Evolutionary conservation across 2,113 vertebrate species (phyloP).

Genomic region (Barnardius zonarius): DNA sequence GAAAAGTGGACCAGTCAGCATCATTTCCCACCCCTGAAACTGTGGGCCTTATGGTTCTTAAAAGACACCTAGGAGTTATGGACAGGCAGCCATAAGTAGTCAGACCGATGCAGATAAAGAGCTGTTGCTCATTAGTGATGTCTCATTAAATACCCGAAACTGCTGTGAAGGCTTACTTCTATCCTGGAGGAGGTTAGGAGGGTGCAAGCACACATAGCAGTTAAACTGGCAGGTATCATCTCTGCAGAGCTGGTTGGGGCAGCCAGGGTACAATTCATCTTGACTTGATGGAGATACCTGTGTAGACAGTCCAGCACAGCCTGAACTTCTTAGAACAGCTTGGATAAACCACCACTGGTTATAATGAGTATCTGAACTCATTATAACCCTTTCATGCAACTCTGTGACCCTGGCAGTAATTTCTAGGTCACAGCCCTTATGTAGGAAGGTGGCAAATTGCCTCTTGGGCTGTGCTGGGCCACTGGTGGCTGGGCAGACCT

Average conservation of each 20-base stretch:
- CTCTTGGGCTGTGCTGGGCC: background rate
- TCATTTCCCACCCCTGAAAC: background rate
- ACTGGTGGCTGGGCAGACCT: background rate
- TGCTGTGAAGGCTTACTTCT: background rate
- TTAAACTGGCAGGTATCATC: background rate
- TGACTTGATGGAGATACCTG: background rate
- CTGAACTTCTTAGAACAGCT: background rate
- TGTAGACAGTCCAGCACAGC: background rate
- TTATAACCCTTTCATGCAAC: background rate
- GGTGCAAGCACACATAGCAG: background rate
- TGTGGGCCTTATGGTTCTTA: background rate
- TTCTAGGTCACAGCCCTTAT: background rate
- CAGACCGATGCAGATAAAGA: background rate
- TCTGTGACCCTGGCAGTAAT: background rate
- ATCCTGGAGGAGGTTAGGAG: background rate
- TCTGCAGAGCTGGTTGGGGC: background rate
- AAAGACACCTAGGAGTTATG: background rate
- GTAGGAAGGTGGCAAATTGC: background rate
- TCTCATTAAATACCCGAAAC: background rate
- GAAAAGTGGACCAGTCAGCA: background rate
- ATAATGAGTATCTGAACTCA: background rate
- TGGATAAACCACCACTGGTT: background rate
- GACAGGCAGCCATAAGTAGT: background rate
- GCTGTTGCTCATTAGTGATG: background rate
- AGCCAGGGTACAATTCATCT: background rate